These are phyloP conservation scores for Sebastes fasciatus DNA, from an alignment of 2,113 vertebrate species.

Conservation along the genomic window DNA sequence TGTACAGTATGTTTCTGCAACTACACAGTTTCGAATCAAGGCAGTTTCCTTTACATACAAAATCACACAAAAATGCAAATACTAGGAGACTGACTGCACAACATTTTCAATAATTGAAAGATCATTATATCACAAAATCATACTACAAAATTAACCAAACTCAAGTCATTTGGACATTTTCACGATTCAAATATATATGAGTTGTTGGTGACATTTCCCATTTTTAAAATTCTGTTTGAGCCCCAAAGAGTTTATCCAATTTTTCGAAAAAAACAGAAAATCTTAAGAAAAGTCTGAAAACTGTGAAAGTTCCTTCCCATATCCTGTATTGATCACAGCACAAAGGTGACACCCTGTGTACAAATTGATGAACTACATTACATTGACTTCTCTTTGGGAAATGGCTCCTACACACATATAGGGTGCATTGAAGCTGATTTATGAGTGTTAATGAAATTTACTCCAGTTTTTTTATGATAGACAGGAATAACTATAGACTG, in stretches of 20 bases:
- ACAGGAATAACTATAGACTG: background rate
- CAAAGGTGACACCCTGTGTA: constrained; percentile 40
- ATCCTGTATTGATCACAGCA: background rate
- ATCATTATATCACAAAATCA: background rate
- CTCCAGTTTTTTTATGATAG: background rate
- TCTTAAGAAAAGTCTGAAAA: background rate
- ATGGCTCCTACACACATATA: background rate
- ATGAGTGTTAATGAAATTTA: background rate
- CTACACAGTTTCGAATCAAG: background rate
- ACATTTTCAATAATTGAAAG: background rate
- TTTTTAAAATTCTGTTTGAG: background rate
- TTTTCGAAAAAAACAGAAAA: background rate
- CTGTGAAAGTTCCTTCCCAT: background rate
- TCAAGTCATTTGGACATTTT: background rate
- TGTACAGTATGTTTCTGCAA: background rate
- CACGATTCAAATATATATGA: background rate
- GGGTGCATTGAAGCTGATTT: no score
- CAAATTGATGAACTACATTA: constrained; percentile 39
- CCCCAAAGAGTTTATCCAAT: background rate
- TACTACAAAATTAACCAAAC: background rate
- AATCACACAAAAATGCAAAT: background rate
- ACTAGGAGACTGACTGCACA: background rate
- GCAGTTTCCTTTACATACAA: background rate
- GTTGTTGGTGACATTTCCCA: background rate
- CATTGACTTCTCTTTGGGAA: background rate